Percentiles rank a stretch among this genome's conserved stretches.
phyloP scores from a whole-genome alignment of 2,113 vertebrate genomes.

The Sialia sialis region DNA sequence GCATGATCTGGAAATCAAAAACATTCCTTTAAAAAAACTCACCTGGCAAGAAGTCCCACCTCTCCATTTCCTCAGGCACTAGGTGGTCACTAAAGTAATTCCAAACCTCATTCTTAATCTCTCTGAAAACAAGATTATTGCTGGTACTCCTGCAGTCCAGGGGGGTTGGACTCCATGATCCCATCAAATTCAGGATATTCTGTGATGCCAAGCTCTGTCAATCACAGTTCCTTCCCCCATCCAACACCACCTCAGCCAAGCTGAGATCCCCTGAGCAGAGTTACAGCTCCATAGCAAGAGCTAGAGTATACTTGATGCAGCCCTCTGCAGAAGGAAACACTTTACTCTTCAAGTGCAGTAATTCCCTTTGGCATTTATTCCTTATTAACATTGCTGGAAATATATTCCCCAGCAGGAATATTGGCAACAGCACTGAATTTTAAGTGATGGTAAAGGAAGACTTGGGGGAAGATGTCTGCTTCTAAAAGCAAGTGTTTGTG shows the following conservation, averaged over 20 bases:
- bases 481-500: constrained; percentile 4
- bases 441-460: not conserved
- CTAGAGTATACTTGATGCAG: not conserved
- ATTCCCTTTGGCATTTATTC: constrained; percentile 9
- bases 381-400: constrained; percentile 1
- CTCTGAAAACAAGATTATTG: not conserved
- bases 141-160: not conserved
- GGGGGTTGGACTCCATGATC: not conserved
- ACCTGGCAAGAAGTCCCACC: not conserved
- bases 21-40: not conserved
- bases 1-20: constrained; percentile 22
- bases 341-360: not conserved
- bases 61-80: not conserved
- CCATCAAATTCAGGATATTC: not conserved
- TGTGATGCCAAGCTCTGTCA: not conserved
- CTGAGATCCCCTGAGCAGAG: not conserved
- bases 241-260: not conserved
- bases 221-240: not conserved
- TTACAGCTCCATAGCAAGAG: not conserved
- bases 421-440: constrained; percentile 1
- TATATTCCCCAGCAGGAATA: not conserved
- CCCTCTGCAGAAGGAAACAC: not conserved
- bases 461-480: not conserved
- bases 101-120: not conserved
- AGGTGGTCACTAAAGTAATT: not conserved